Evolutionary conservation across 2,113 vertebrate genomes (phyloP).

Genomic region (Diadophis punctatus): DNA sequence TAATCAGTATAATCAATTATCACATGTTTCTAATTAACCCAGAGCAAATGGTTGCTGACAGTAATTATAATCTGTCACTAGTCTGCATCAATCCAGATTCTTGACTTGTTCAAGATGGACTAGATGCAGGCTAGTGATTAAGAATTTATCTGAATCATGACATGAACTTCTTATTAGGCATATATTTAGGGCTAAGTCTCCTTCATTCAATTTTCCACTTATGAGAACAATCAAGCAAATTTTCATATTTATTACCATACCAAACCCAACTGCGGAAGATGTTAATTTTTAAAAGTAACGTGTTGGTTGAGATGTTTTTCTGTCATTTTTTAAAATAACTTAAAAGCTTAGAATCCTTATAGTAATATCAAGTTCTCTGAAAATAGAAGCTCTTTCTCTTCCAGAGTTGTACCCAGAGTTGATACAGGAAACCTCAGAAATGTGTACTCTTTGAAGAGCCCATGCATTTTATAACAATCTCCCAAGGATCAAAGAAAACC

Average conservation of each 20-base stretch:
- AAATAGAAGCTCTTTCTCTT: background rate
- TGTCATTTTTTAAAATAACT: background rate
- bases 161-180: background rate
- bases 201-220: background rate
- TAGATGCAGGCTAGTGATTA: background rate
- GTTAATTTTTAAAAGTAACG: background rate
- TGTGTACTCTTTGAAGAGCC: background rate
- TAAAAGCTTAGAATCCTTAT: background rate
- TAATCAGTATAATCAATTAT: constrained; percentile 41
- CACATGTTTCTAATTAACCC: constrained; percentile 57
- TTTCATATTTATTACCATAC: background rate
- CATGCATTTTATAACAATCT: background rate
- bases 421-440: background rate
- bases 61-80: constrained; percentile 47
- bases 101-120: background rate
- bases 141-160: background rate
- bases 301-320: background rate
- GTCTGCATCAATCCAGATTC: background rate
- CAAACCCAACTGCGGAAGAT: background rate
- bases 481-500: too few species aligned
- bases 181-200: background rate
- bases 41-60: constrained; percentile 48
- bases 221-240: background rate
- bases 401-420: background rate
- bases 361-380: background rate